Base-by-base conservation (phyloP, 2,888 invertebrate genomes). In the Artemia sinica region DNA sequence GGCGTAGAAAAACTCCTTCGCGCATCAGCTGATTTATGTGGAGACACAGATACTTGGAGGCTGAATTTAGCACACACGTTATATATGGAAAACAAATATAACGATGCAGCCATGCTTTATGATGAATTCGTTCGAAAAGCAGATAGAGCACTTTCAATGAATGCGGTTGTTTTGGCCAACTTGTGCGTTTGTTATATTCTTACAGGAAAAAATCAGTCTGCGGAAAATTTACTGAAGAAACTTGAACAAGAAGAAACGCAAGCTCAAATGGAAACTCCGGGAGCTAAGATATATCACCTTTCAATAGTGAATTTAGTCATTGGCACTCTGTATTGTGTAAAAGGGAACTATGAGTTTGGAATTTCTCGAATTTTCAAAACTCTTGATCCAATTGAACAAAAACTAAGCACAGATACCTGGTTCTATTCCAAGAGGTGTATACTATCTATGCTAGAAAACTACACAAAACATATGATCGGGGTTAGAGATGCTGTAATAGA, bases 221-320 rank as follows among this genome's bases (percentile, higher is more conserved):
- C 97, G 12, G 97, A 98, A 78, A 95, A 95, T 75, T 82, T 98
- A 69, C 97, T 98, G 95, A 83, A 95, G 68, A 95, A 95, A 81
- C 95, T 98, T 73, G 98, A 98, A 78, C 91, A 94, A 74, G 96
- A 97, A 76, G 97, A 98, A 77, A 96, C 97, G 76, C 86, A 89
- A 72, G 83, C 94, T 74, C 87, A 89, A 71, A 90, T 89, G 75
- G 91, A 93, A 76, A 91, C 92, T 74, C 91, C 92, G 0, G 91
- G 93, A 66, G 90, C 90, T 77, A 95, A 97, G 78, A 85, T 88
- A 73, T 93, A 88, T 79, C 98, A 98, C 77, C 81, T 96, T 68
- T 98, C 97, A 77, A 99, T 97, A 72, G 95, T 99, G 5, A 98
- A 99, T 79, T 83, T 99, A 68, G 97, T 98, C 0, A 98, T 98